Base-by-base conservation (phyloP, 2,888 invertebrate genomes). In the Drosophila paracracens region DNA sequence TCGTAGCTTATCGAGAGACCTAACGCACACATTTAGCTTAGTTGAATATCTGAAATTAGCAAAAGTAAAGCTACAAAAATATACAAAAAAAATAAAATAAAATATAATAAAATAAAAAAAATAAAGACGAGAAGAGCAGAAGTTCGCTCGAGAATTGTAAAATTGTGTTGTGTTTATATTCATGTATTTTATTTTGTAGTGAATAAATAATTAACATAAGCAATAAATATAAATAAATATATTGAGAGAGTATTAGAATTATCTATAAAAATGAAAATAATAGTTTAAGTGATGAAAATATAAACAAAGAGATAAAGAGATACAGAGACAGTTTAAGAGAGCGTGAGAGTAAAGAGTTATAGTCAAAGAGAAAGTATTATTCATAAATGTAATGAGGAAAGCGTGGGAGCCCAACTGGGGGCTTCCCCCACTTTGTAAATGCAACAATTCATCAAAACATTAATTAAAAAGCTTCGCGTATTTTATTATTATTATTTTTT, bases 11-110 rank as follows among this genome's bases (percentile, higher is more conserved):
- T 70, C 73, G 70, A 57, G 4, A 72, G 77, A 71, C 79, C 79
- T 81, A 65, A 66, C 83, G 67, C 87, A 88, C 87, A 87, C 85
- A 83, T 81, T 84, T 83, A 88, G 80, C 76, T 61, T 62, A 60
- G 57, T 65, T 50, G 35, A 65, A 57, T 70, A 51, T 40, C 59
- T 73, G 74, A 83, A 89, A 83, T 61, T 76, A 91, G 91, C 91
- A 91, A 74, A 46, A 31, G 40, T 67, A 90, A 90, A 68, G 91
- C 91, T 91, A 82, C 86, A 91, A 91, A 91, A 91, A 77, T 4
- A 8, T 74, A 77, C 81, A 85, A 82, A 83, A 87, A 76, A 74
- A 35, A 43, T 21, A 72, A 78, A 79, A 81, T 31, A 76, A 78
- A 83, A 36, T 10, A 35, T 4, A 86, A 31, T 18, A 82, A 87